Percentiles rank a stretch among this genome's conserved stretches.
phyloP scores from a whole-genome alignment of 1,140 invertebrate genomes.

The Augochlora pura region DNA sequence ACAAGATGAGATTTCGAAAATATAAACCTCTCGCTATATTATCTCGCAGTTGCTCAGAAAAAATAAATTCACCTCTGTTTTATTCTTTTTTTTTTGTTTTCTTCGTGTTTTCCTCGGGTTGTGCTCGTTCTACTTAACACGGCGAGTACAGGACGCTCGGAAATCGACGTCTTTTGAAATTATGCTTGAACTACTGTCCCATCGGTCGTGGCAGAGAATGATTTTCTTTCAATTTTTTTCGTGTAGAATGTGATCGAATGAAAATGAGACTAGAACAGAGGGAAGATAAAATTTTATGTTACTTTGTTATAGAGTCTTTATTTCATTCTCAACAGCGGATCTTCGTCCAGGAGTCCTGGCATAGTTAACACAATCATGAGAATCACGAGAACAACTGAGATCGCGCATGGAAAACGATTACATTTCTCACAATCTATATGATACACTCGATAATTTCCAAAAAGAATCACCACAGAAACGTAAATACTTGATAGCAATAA shows the following conservation, averaged over 20 bases:
- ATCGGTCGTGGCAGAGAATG: background rate
- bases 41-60: slow-evolving; percentile 38
- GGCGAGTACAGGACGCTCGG: background rate
- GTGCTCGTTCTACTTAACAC: background rate
- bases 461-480: no score
- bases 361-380: background rate
- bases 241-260: background rate
- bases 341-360: background rate
- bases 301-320: no score
- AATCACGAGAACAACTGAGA: no score
- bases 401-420: no score
- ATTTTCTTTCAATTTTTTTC: background rate
- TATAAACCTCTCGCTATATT: slow-evolving; percentile 48
- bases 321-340: no score
- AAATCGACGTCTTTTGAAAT: background rate
- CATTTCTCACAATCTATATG: no score
- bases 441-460: no score
- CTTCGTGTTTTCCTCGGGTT: slow-evolving; percentile 5
- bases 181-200: background rate
- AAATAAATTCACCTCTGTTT: slow-evolving; percentile 53
- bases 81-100: slow-evolving; percentile 28
- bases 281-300: no score
- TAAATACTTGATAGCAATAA: no score
- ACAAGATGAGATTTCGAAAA: slow-evolving; percentile 57
- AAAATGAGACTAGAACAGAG: background rate